Evolutionary conservation across 2,113 vertebrate genomes (phyloP).

Genomic region (Montifringilla adamsi): DNA sequence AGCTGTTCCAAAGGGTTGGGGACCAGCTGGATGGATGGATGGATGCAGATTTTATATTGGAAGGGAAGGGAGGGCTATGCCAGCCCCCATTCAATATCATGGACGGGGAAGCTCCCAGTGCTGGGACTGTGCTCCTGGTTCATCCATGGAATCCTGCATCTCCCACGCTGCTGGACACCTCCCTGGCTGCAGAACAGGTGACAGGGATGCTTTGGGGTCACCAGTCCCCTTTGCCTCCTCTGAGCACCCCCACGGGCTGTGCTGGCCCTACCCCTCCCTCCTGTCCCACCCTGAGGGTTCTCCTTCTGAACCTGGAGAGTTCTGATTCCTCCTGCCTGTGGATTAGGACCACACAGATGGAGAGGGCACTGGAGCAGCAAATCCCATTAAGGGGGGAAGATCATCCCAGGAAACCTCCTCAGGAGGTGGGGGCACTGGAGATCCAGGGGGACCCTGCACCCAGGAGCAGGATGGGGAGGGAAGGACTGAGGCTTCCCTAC

Average conservation of each 20-base stretch:
- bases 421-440: accelerated
- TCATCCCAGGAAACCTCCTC: background rate
- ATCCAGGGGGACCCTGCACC: background rate
- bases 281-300: accelerated
- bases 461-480: background rate
- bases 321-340: background rate
- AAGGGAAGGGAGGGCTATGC: accelerated
- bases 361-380: background rate
- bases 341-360: background rate
- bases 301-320: background rate
- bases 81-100: accelerated
- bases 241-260: background rate
- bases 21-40: background rate
- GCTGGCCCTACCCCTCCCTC: background rate
- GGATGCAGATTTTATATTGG: background rate
- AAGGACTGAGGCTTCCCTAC: background rate
- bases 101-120: background rate
- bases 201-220: background rate
- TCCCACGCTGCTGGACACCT: background rate
- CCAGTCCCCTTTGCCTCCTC: background rate
- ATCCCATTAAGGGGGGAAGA: background rate
- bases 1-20: background rate
- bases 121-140: accelerated
- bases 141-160: background rate
- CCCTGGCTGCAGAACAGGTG: background rate